These are phyloP conservation scores for Ornithoptera priamus DNA, from an alignment of 2,888 invertebrate species.

Conservation along the genomic window DNA sequence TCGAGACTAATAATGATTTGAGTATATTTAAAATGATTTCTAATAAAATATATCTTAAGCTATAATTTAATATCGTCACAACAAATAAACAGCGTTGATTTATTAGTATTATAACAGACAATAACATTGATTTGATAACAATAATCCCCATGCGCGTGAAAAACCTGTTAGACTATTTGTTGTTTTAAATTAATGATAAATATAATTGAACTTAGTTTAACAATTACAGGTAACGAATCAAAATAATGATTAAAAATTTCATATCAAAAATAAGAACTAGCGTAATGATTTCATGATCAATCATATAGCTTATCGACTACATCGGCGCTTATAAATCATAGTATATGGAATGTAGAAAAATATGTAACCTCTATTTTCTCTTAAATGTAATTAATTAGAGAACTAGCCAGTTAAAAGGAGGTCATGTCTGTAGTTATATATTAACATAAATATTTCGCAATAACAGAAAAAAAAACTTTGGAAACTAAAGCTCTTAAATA, in stretches of 20 bases:
- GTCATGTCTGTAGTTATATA: background rate
- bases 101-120: background rate
- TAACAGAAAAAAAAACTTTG: background rate
- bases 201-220: background rate
- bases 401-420: background rate
- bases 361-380: conserved; percentile 7
- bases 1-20: background rate
- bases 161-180: background rate
- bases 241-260: conserved; percentile 1
- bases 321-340: background rate
- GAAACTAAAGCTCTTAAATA: background rate
- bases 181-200: background rate
- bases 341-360: conserved; percentile 15
- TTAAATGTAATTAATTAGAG: conserved; percentile 13
- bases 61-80: background rate
- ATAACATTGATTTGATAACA: background rate
- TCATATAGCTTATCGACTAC: conserved; percentile 9
- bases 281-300: background rate
- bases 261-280: conserved; percentile 12
- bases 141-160: background rate
- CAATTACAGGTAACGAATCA: background rate
- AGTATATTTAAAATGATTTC: background rate
- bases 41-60: background rate
- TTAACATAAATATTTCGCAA: background rate
- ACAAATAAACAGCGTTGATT: background rate